Conservation (phyloP, 2,113 vertebrate species). For the Saccopteryx leptura region DNA sequence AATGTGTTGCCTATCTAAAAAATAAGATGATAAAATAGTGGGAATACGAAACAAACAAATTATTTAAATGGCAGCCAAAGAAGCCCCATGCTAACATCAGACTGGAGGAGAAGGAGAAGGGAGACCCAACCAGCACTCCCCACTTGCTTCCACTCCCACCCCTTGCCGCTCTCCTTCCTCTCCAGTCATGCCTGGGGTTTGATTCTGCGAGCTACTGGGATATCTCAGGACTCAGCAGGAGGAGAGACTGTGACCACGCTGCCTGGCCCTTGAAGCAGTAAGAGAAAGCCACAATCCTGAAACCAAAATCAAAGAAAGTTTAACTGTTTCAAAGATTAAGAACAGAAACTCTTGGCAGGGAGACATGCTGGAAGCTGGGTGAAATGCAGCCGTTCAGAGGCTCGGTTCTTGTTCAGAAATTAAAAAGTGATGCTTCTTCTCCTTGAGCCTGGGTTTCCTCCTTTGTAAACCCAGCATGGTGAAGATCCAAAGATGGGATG, state of each 20-base stretch:
- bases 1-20: neutral
- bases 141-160: neutral
- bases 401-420: neutral
- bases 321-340: neutral
- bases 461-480: neutral
- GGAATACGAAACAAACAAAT: neutral
- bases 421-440: neutral
- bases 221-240: neutral
- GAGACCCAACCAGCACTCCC: neutral
- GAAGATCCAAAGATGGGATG: neutral
- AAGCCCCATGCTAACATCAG: neutral
- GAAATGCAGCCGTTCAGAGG: neutral
- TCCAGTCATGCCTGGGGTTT: neutral
- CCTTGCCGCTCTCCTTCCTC: neutral
- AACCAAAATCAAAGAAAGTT: constrained; percentile 9
- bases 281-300: neutral
- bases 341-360: neutral
- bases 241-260: neutral
- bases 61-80: neutral
- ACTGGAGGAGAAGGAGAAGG: neutral
- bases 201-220: neutral
- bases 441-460: neutral
- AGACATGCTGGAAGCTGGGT: accelerated
- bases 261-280: neutral
- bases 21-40: neutral